Evolutionary conservation across 2,113 vertebrate genomes (phyloP), one percentile per base, ranked within the genome.

Genomic region (Hiodon tergisus): DNA sequence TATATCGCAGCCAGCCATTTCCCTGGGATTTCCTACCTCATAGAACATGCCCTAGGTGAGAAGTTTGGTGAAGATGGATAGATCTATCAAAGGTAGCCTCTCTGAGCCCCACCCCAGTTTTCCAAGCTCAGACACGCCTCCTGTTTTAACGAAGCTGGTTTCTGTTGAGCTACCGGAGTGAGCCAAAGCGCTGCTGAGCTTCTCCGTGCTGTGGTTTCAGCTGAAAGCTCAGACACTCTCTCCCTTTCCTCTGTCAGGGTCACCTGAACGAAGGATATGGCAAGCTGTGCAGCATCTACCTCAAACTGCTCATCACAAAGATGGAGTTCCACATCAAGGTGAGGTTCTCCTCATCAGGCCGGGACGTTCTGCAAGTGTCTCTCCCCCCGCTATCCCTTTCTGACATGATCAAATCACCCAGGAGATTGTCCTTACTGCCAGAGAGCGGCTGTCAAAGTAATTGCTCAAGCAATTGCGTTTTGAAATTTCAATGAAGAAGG

Each of bases 251-350:
- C 69, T 54, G 48, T 16, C 81, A 98, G 97, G 95, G 96, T 74
- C 97, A 98, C 86, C 88, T 99, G 84, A 98, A 94, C 0, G 97
- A 98, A 89, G 96, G 97, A 72, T 99, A 98, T 0, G 97, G 97
- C 53, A 97, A 96, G 84, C 92, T 99, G 70, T 98, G 96, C 90
- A 98, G 96, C 90, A 92, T 96, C 94, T 99, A 98, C 94, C 94
- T 99, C 94, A 98, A 94, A 92, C 91, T 99, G 83, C 92, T 99
- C 90, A 98, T 95, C 91, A 99, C 95, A 79, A 98, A 97, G 93
- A 99, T 99, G 95, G 97, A 99, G 82, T 99, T 96, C 82, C 97
- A 99, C 87, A 93, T 92, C 83, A 99, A 99, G 91, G 97, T 98
- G 86, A 94, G 90, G 87, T 6, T 31, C 61, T 77, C 80, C 82